Evolutionary conservation across 1,140 invertebrate species (phyloP).

Genomic region (Nylanderia fulva): DNA sequence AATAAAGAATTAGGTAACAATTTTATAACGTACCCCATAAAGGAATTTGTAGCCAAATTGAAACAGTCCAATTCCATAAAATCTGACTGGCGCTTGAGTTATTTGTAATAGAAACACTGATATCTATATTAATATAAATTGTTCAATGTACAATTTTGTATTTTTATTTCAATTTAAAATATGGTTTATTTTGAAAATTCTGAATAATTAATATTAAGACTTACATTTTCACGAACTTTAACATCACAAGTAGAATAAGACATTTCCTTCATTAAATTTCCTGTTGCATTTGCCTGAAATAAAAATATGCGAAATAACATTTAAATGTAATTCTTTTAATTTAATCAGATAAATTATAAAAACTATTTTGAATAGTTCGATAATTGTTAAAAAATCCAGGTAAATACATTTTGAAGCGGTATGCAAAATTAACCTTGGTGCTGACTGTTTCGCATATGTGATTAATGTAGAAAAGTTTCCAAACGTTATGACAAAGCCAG

Average conservation of each 20-base stretch:
- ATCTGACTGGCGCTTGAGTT: neutral
- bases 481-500: neutral
- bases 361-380: neutral
- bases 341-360: neutral
- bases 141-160: neutral
- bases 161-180: neutral
- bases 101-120: neutral
- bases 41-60: conserved; percentile 22
- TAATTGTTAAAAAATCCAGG: neutral
- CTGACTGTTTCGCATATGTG: neutral
- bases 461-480: conserved; percentile 18
- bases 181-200: neutral
- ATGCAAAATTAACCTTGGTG: conserved; percentile 1
- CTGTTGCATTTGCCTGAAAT: neutral
- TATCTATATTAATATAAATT: neutral
- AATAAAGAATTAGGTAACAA: neutral
- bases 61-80: conserved; percentile 19
- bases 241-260: neutral
- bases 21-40: neutral
- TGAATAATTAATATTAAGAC: neutral
- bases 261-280: neutral
- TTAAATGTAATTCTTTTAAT: neutral
- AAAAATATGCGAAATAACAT: neutral
- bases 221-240: neutral
- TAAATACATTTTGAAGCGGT: neutral